Conservation (phyloP, 2,888 invertebrate genomes). For the Leucania comma region DNA sequence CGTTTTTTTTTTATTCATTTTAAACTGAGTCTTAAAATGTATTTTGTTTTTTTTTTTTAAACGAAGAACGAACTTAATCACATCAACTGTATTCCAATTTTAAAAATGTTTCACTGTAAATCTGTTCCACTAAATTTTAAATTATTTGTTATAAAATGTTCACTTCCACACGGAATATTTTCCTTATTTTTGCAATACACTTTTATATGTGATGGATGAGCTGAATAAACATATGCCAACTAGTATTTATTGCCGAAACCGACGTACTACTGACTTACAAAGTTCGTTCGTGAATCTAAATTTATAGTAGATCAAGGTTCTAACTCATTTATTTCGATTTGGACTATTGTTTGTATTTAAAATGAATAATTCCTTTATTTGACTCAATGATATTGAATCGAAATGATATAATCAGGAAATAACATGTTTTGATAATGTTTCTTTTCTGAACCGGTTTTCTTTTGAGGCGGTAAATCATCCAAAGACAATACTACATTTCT, state of each 20-base stretch:
- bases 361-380: slow-evolving; percentile 31
- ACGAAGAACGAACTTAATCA: too few relatives aligned
- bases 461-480: too few relatives aligned
- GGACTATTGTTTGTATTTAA: slow-evolving; percentile 42
- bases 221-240: slow-evolving; percentile 24
- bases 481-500: too few relatives aligned
- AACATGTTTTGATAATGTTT: too few relatives aligned
- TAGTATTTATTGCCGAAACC: slow-evolving; percentile 44
- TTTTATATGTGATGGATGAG: background rate
- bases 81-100: background rate
- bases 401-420: slow-evolving; percentile 14
- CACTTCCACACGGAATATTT: slow-evolving; percentile 1
- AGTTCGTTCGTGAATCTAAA: slow-evolving; percentile 51
- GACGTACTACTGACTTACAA: slow-evolving; percentile 47
- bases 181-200: slow-evolving; percentile 10
- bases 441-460: too few relatives aligned
- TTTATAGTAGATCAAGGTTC: slow-evolving; percentile 57
- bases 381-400: background rate
- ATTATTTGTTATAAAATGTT: background rate
- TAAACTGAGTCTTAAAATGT: background rate
- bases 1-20: background rate
- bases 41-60: too few relatives aligned
- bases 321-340: slow-evolving; percentile 18
- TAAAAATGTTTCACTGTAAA: background rate
- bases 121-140: background rate